Conservation (phyloP, 2,113 vertebrate species). For the Bambusicola thoracicus region DNA sequence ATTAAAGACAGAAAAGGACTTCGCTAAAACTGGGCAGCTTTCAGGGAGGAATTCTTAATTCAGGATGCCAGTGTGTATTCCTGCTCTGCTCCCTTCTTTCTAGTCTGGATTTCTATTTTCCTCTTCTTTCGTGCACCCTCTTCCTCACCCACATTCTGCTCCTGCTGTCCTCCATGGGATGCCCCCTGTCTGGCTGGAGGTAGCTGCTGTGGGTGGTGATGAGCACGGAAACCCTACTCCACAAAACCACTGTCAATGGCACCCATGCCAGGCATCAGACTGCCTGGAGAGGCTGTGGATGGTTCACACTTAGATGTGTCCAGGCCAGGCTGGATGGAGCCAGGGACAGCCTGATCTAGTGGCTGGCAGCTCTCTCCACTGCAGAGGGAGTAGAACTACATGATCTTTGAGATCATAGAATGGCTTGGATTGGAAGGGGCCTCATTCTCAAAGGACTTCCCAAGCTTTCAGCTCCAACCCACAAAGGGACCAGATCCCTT, state of each 20-base stretch:
- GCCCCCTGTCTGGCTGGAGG: not conserved
- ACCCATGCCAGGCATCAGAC: not conserved
- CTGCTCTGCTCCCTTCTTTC: not conserved
- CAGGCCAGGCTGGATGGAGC: no score
- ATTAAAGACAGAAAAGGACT: constrained; percentile 53
- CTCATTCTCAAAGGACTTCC: not conserved
- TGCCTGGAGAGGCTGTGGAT: no score
- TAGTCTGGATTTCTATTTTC: not conserved
- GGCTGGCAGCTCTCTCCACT: no score
- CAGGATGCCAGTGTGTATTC: not conserved
- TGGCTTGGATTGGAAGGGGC: no score
- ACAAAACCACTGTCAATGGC: fast-evolving
- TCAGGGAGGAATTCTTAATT: not conserved
- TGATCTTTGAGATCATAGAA: no score
- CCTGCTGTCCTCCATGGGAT: fast-evolving
- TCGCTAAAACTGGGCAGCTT: not conserved
- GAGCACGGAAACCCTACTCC: not conserved
- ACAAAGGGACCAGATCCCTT: not conserved
- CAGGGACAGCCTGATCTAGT: no score
- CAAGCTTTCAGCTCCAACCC: not conserved
- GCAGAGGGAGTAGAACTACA: no score
- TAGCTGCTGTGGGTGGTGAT: fast-evolving
- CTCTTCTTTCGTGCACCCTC: not conserved
- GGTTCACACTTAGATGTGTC: no score
- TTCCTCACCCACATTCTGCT: not conserved